Evolutionary conservation across 2,888 invertebrate genomes (phyloP).

Genomic region (Lasioglossum figueresi): DNA sequence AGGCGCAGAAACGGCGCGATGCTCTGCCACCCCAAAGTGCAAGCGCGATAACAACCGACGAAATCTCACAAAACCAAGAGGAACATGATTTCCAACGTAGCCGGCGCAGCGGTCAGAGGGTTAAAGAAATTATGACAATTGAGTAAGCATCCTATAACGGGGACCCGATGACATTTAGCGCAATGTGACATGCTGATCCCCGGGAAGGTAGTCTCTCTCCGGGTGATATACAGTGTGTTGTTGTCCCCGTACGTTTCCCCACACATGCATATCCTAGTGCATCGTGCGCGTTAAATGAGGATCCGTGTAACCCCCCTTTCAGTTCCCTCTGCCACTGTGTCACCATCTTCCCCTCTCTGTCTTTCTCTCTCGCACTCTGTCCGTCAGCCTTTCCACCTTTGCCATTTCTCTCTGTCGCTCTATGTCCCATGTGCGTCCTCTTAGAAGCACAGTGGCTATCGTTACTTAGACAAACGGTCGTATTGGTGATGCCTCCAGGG

Average conservation of each 20-base stretch:
- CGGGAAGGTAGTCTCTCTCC: slow-evolving; percentile 67
- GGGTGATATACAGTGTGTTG: slow-evolving; percentile 65
- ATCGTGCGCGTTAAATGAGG: slow-evolving; percentile 59
- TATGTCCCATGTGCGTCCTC: slow-evolving; percentile 67
- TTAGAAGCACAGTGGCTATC: slow-evolving; percentile 66
- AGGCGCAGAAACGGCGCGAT: not conserved
- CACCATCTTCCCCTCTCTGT: slow-evolving; percentile 19
- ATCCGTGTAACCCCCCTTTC: slow-evolving; percentile 68
- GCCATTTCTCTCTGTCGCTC: slow-evolving; percentile 25
- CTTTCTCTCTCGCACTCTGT: slow-evolving; percentile 19
- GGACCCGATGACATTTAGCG: slow-evolving; percentile 82
- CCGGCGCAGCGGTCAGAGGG: slow-evolving; percentile 5
- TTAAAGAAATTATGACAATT: slow-evolving; percentile 72
- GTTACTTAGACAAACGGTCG: slow-evolving; percentile 63
- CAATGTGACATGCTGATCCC: slow-evolving; percentile 74
- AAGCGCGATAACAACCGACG: not conserved
- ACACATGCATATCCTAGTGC: slow-evolving; percentile 19
- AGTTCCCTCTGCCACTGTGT: slow-evolving; percentile 29
- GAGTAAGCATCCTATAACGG: slow-evolving; percentile 75
- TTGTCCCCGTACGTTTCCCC: slow-evolving; percentile 52
- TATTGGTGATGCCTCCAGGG: slow-evolving; percentile 77
- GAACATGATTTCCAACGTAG: not conserved
- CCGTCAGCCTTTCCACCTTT: not conserved
- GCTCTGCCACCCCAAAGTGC: not conserved
- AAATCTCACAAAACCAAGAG: not conserved